Percentiles rank a stretch among this genome's conserved stretches.
phyloP scores from a whole-genome alignment of 2,113 vertebrate species.

The Spilogale gracilis region DNA sequence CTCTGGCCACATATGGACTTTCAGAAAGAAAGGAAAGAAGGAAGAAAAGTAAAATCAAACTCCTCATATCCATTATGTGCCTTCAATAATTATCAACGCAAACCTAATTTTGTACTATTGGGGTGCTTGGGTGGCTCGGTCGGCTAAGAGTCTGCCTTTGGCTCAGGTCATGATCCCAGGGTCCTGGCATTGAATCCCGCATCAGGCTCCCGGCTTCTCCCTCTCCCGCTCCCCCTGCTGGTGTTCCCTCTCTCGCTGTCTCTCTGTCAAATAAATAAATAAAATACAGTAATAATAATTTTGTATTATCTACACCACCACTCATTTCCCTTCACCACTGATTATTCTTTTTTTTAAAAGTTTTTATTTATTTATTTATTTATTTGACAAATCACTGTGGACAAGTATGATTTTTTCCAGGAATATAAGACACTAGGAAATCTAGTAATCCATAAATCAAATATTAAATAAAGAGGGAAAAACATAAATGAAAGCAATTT shows the following conservation, averaged over 20 bases:
- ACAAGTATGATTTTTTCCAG: neutral
- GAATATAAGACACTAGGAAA: neutral
- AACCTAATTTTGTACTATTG: neutral
- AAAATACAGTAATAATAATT: neutral
- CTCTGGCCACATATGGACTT: neutral
- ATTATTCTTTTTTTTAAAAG: neutral
- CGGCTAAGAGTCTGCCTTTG: too few relatives aligned
- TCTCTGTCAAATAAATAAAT: too few relatives aligned
- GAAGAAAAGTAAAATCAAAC: neutral
- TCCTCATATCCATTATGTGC: neutral
- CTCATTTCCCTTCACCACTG: neutral
- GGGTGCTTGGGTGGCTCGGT: too few relatives aligned
- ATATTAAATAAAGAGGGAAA: conserved; percentile 7
- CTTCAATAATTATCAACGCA: neutral
- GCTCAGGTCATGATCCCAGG: too few relatives aligned
- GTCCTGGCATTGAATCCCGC: too few relatives aligned
- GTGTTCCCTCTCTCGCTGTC: too few relatives aligned
- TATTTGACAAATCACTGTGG: neutral
- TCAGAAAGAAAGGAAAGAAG: too few relatives aligned
- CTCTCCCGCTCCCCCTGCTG: too few relatives aligned
- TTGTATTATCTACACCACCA: neutral
- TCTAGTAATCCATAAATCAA: neutral
- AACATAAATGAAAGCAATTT: neutral
- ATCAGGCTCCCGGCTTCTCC: too few relatives aligned
- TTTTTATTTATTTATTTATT: too few relatives aligned